Conservation (phyloP, 2,113 vertebrate genomes). For the Cololabis saira region DNA sequence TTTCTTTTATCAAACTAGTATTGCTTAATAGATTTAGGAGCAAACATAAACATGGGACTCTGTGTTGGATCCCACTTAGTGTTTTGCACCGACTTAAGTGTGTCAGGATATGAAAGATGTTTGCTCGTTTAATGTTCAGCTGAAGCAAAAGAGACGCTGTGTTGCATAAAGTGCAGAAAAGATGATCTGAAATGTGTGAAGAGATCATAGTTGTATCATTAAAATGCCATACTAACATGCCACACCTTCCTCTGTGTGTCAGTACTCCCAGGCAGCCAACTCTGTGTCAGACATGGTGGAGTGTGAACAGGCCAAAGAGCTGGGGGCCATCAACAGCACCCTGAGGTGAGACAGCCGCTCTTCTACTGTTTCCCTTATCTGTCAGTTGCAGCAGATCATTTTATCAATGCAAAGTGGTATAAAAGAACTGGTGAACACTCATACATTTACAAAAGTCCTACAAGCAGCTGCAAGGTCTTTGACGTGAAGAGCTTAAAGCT, state of each 20-base stretch:
- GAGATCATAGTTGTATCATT: no score
- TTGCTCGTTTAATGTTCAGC: no score
- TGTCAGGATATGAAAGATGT: no score
- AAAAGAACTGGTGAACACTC: background rate
- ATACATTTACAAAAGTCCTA: slow-evolving; percentile 13
- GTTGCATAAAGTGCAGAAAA: no score
- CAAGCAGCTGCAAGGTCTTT: background rate
- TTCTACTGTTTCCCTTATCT: background rate
- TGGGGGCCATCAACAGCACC: slow-evolving; percentile 95
- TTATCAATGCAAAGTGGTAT: slow-evolving; percentile 1
- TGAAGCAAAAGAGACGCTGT: no score
- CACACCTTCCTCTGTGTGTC: slow-evolving; percentile 3
- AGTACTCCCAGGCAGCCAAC: slow-evolving; percentile 87
- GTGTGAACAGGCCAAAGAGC: slow-evolving; percentile 91
- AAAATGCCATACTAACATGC: background rate
- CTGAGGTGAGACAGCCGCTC: slow-evolving; percentile 84
- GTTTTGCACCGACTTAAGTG: no score
- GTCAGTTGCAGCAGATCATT: slow-evolving; percentile 1
- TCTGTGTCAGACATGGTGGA: slow-evolving; percentile 83
- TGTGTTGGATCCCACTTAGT: no score
- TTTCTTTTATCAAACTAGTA: no score
- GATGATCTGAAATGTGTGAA: no score
- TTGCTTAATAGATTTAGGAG: no score
- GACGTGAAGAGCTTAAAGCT: background rate
- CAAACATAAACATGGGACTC: no score